Evolutionary conservation across 2,888 invertebrate species (phyloP), one percentile per base, ranked within the genome.

Genomic region (Coecobrya sp.): DNA sequence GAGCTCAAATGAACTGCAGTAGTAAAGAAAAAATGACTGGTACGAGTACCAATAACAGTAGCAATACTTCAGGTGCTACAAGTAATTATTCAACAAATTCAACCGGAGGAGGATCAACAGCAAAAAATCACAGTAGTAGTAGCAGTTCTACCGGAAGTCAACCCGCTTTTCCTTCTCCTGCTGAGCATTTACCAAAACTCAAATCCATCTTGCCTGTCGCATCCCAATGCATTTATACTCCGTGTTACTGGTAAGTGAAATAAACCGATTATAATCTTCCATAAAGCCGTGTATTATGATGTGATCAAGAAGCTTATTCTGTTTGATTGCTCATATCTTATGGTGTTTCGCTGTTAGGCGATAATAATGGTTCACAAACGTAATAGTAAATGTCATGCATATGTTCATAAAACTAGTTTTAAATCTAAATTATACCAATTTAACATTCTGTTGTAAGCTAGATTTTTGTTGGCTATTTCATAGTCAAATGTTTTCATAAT

Each of bases 181-280:
- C 85, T 49, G 93, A 93, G 36, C 93, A 92, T 91, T 92, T 85
- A 81, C 93, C 94, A 22, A 95, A 95, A 94, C 93, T 95, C 45
- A 94, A 93, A 85, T 89, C 93, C 45, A 92, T 95, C 93, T 93
- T 95, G 87, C 95, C 95, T 90, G 89, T 91, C 91, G 92, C 93
- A 70, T 49, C 94, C 42, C 92, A 94, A 88, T 95, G 95, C 92
- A 93, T 94, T 73, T 95, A 95, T 81, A 95, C 94, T 86, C 93
- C 95, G 7, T 95, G 95, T 81, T 95, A 95, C 92, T 95, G 95
- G 95, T 95, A 93, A 94, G 95, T 92, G 27, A 73, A 45, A 36
- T 2, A 36, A 36, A 7, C 2, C 36, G 2, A 4, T 36, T 36
- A 4, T 36, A 36, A 36, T 4, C 7, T 36, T 36, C 36, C 3